Conservation (phyloP, 2,888 invertebrate species). For the Tiliacea aurago region DNA sequence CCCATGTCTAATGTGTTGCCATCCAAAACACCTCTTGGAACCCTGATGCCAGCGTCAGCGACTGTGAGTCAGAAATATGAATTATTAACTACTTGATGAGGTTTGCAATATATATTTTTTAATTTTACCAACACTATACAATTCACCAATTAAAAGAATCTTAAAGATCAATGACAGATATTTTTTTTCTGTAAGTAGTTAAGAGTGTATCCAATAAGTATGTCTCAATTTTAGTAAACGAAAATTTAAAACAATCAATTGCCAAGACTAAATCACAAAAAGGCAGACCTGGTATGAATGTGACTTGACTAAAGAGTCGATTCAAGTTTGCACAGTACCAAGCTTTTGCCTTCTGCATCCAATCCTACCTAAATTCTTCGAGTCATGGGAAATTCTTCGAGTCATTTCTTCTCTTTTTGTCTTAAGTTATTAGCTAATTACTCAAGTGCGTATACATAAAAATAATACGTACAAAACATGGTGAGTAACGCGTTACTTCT, state of each 20-base stretch:
- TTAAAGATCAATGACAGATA: neutral
- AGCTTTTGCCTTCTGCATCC: neutral
- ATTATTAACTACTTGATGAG: neutral
- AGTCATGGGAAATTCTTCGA: neutral
- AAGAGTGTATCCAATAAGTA: too few species aligned
- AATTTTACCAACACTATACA: neutral
- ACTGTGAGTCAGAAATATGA: slow-evolving; percentile 61
- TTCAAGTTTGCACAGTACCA: too few species aligned
- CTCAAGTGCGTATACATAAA: neutral
- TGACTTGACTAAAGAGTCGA: neutral
- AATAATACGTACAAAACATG: slow-evolving; percentile 74
- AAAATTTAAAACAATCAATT: neutral
- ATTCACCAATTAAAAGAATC: neutral
- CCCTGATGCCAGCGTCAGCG: slow-evolving; percentile 72
- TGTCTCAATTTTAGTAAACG: too few species aligned
- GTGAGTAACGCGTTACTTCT: slow-evolving; percentile 57
- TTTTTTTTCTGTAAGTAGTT: too few species aligned
- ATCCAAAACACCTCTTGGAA: slow-evolving; percentile 69
- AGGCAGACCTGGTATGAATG: neutral
- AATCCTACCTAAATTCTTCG: neutral
- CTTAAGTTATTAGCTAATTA: neutral
- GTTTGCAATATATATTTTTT: neutral
- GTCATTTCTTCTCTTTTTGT: neutral
- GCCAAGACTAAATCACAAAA: neutral
- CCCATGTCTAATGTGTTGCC: slow-evolving; percentile 72